Conservation (phyloP, 2,113 vertebrate species). For the Colius striatus region DNA sequence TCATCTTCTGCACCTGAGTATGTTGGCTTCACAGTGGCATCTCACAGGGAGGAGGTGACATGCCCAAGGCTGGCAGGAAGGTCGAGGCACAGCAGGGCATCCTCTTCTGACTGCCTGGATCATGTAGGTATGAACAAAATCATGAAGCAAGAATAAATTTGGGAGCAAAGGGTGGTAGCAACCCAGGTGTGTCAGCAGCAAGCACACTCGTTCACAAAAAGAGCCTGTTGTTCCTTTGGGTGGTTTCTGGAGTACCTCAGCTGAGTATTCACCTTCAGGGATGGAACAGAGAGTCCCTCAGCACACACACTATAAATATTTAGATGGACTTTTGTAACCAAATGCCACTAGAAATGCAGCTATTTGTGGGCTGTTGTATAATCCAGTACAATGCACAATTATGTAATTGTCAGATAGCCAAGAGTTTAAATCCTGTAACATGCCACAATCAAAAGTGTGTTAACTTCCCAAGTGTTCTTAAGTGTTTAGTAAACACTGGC, state of each 20-base stretch:
- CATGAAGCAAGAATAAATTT: not conserved
- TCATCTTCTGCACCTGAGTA: rapidly evolving
- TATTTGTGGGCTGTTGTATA: not conserved
- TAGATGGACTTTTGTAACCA: not conserved
- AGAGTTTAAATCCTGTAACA: not conserved
- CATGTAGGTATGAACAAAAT: rapidly evolving
- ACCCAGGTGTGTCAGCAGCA: not conserved
- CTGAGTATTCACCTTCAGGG: not conserved
- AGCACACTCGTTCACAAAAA: rapidly evolving
- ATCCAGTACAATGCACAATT: not conserved
- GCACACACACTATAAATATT: not conserved
- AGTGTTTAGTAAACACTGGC: not conserved
- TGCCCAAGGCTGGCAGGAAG: rapidly evolving
- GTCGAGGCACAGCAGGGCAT: not conserved
- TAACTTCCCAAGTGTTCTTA: not conserved
- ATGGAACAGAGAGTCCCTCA: not conserved
- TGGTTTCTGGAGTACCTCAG: not conserved
- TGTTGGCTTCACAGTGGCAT: rapidly evolving
- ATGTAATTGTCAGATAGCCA: not conserved
- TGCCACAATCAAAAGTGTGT: not conserved
- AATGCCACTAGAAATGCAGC: not conserved
- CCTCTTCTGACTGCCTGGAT: not conserved
- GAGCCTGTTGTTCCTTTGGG: not conserved
- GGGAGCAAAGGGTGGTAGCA: not conserved
- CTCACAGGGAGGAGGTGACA: not conserved